phyloP scores from a whole-genome alignment of 2,888 invertebrate species.

The Amphipyra tragopoginis region DNA sequence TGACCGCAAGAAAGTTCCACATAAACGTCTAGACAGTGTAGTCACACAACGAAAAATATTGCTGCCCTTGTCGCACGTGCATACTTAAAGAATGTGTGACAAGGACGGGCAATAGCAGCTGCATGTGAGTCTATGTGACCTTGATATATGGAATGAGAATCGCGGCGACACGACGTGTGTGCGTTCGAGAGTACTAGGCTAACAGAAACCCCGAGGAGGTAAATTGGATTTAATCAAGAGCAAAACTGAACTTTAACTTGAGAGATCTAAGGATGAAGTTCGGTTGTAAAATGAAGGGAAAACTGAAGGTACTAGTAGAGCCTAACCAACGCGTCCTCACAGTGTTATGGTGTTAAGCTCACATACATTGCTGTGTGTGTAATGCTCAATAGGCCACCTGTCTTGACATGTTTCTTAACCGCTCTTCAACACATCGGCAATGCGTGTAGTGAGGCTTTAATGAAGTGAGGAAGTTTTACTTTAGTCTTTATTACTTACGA shows the following conservation, averaged over 20 bases:
- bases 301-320: conserved; percentile 55
- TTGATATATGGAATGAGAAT: conserved; percentile 83
- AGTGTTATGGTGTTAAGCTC: conserved; percentile 54
- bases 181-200: conserved; percentile 81
- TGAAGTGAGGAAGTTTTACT: conserved; percentile 17
- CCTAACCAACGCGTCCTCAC: conserved; percentile 55
- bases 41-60: conserved; percentile 61
- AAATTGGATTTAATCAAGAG: conserved; percentile 25
- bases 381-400: conserved; percentile 63
- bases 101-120: conserved; percentile 71
- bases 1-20: conserved; percentile 80
- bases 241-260: conserved; percentile 51
- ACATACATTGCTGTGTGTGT: conserved; percentile 52
- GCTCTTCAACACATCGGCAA: conserved; percentile 39
- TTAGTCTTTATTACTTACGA: not conserved
- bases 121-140: conserved; percentile 80
- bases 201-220: conserved; percentile 72
- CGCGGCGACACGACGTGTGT: conserved; percentile 79
- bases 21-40: conserved; percentile 74
- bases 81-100: conserved; percentile 56
- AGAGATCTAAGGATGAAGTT: conserved; percentile 41
- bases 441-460: conserved; percentile 10
- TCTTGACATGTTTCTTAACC: conserved; percentile 48
- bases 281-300: conserved; percentile 24
- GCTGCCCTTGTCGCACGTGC: conserved; percentile 65